These are phyloP conservation scores for Antechinus flavipes DNA, from an alignment of 2,113 vertebrate species.

Conservation along the genomic window DNA sequence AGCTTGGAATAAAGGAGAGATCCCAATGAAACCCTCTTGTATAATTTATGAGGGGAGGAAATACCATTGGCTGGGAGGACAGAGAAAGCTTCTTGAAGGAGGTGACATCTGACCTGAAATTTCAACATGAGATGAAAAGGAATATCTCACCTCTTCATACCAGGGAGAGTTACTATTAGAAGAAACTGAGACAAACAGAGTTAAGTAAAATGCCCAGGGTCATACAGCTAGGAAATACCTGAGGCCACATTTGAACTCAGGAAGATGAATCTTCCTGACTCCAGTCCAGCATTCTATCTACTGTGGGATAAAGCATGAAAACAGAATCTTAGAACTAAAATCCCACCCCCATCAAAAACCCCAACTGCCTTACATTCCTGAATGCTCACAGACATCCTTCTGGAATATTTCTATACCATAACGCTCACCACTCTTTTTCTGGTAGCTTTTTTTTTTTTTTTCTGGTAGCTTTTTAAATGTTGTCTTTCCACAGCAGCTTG, in stretches of 20 bases:
- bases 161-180: neutral
- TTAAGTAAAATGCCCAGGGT: neutral
- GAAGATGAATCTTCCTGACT: neutral
- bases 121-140: no score
- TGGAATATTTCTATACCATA: neutral
- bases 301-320: neutral
- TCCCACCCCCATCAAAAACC: neutral
- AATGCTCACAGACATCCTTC: slow-evolving; percentile 13
- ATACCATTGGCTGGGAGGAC: no score
- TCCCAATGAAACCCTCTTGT: no score
- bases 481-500: neutral
- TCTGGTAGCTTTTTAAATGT: neutral
- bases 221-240: neutral
- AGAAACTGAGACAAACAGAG: neutral
- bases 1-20: no score
- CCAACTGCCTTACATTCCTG: slow-evolving; percentile 26
- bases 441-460: neutral
- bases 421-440: neutral
- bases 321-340: slow-evolving; percentile 40
- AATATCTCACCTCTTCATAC: no score
- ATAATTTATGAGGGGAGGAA: no score
- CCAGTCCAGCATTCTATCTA: neutral
- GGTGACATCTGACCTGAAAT: no score
- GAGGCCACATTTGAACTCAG: neutral
- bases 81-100: no score